Evolutionary conservation across 2,113 vertebrate genomes (phyloP), one percentile per base, ranked within the genome.

Genomic region (Odocoileus virginianus): DNA sequence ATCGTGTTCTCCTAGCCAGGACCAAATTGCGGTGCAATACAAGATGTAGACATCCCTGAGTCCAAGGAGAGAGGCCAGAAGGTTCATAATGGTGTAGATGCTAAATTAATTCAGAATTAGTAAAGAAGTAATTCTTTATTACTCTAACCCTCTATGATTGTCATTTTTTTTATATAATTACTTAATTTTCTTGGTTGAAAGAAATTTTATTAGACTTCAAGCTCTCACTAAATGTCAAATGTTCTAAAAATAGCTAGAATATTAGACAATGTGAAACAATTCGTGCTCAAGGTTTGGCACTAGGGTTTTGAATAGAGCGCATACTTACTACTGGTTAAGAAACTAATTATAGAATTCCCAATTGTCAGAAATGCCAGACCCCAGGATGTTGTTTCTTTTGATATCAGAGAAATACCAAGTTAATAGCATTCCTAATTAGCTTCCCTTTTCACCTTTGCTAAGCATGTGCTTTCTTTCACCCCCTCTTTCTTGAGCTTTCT

Each of bases 201-300:
- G 82, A 96, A 93, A 79, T 94, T 95, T 97, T 97, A 96, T 95
- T 98, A 95, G 84, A 95, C 93, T 96, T 97, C 89, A 93, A 95
- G 92, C 90, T 97, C 87, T 96, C 55, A n/a, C 50, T 96, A 96
- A 98, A 97, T 97, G 97, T 97, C 93, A 96, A 57, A 92, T 79
- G 78, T 84, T 95, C 93, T 94, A 96, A 96, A 98, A 97, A 95
- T 95, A 98, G 94, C 57, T 95, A 89, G 58, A 91, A 67, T 95
- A 94, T 97, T 95, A 98, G 94, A 60, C 71, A 98, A 71, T 95
- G 93, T 92, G 91, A 89, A 97, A 97, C 92, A 97, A 95, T 97
- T 97, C 60, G 52, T 85, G 93, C 83, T 97, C 58, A 67, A 81
- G 71, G 85, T 97, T 95, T 94, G 55, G 78, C 94, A 40, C 79